Conservation (phyloP, 2,113 vertebrate species). For the Cephalopholis sonnerati region DNA sequence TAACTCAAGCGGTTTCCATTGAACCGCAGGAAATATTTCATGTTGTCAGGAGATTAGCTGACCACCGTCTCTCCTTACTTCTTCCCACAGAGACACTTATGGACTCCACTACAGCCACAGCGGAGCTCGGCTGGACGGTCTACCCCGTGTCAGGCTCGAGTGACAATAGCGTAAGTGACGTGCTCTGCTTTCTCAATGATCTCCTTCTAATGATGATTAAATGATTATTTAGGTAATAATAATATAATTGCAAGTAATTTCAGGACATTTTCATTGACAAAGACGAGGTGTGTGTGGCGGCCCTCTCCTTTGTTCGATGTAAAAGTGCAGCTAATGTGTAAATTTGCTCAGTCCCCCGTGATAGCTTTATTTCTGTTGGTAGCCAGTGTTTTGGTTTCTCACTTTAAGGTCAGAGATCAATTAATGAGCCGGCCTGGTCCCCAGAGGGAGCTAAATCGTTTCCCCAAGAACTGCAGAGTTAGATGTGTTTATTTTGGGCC, state of each 20-base stretch:
- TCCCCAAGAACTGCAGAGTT: neutral
- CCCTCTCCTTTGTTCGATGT: constrained; percentile 10
- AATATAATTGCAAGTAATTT: constrained; percentile 7
- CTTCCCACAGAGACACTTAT: constrained; percentile 92
- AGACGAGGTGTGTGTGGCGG: constrained; percentile 1
- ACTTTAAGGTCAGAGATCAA: constrained; percentile 72
- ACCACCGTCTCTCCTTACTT: constrained; percentile 45
- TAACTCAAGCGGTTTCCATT: constrained; percentile 6
- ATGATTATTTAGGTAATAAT: neutral
- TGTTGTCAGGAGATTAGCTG: constrained; percentile 42
- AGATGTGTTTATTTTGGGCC: neutral
- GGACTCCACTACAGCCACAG: constrained; percentile 98
- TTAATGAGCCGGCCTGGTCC: constrained; percentile 22
- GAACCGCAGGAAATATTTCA: neutral
- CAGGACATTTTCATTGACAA: neutral
- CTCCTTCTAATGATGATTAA: neutral
- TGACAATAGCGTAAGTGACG: constrained; percentile 85
- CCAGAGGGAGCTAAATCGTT: neutral
- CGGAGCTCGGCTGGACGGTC: constrained; percentile 97
- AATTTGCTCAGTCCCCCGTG: constrained; percentile 50
- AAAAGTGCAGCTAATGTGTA: constrained; percentile 47
- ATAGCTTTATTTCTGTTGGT: constrained; percentile 35
- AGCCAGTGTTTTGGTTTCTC: constrained; percentile 72
- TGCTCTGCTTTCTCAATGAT: neutral
- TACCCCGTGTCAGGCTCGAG: constrained; percentile 95